Evolutionary conservation across 2,888 invertebrate species (phyloP).

Genomic region (Coelogynopora nodosa): DNA sequence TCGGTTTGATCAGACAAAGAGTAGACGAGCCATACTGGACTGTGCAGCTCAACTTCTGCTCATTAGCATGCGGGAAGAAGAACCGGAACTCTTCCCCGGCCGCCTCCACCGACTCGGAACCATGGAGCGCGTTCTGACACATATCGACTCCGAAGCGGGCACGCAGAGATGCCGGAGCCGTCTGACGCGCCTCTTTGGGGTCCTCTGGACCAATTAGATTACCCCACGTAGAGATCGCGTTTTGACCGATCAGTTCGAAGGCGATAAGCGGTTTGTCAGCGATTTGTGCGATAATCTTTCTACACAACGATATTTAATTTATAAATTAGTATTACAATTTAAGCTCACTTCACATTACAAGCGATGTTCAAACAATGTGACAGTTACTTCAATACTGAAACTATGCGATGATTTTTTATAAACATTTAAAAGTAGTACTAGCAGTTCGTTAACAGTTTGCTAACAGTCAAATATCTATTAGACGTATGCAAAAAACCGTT

Average conservation of each 20-base stretch:
- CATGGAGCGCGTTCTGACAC: slow-evolving; percentile 64
- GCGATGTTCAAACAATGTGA: too few species aligned
- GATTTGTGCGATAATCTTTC: too few species aligned
- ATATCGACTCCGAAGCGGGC: slow-evolving; percentile 50
- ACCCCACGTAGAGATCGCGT: slow-evolving; percentile 67
- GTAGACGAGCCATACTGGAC: slow-evolving; percentile 58
- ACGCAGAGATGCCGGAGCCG: slow-evolving; percentile 52
- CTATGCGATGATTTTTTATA: too few species aligned
- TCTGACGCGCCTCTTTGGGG: slow-evolving; percentile 53
- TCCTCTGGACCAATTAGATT: slow-evolving; percentile 66
- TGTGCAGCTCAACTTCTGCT: slow-evolving; percentile 54
- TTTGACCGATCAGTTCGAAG: slow-evolving; percentile 72
- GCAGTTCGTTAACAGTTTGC: too few species aligned
- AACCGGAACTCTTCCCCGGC: slow-evolving; percentile 64
- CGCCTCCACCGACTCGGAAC: slow-evolving; percentile 66
- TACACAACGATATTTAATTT: too few species aligned
- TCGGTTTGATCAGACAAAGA: slow-evolving; percentile 79
- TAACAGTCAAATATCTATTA: too few species aligned
- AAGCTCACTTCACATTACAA: too few species aligned
- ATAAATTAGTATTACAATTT: too few species aligned
- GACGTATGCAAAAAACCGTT: too few species aligned
- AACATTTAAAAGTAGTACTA: too few species aligned
- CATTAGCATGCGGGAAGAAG: slow-evolving; percentile 61
- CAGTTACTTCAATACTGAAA: too few species aligned
- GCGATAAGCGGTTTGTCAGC: slow-evolving; percentile 66